Conservation (phyloP, 2,797 vertebrate genomes). For the Rousettus madagascariensis region DNA sequence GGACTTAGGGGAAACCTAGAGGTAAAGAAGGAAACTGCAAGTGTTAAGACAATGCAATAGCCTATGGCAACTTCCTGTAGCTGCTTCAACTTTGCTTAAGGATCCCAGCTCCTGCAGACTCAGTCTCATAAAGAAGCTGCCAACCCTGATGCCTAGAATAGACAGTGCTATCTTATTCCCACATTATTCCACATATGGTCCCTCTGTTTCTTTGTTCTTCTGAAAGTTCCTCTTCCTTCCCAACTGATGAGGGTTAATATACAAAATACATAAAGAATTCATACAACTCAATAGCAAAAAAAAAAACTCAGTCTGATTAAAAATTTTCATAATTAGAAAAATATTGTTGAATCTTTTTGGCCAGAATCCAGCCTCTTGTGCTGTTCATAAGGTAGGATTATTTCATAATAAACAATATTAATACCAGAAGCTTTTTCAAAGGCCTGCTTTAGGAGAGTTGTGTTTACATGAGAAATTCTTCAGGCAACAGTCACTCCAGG, state of each 20-base stretch:
- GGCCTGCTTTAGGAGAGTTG: constrained; percentile 25
- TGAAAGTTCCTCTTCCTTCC: constrained; percentile 20
- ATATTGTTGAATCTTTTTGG: neutral
- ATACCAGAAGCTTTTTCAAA: neutral
- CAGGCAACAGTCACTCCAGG: constrained; percentile 5
- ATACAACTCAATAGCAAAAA: no score
- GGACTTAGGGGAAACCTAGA: neutral
- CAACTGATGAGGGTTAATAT: neutral
- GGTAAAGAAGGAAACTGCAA: neutral
- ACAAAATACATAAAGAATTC: no score
- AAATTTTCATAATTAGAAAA: no score
- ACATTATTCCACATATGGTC: neutral
- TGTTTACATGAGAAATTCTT: constrained; percentile 56
- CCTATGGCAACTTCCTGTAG: neutral
- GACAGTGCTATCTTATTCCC: neutral
- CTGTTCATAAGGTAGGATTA: constrained; percentile 7
- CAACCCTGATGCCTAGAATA: neutral
- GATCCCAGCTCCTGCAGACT: neutral
- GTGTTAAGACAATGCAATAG: neutral
- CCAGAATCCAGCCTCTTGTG: constrained; percentile 7
- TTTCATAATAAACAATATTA: constrained; percentile 48
- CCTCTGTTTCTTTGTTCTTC: constrained; percentile 3
- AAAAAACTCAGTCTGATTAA: no score
- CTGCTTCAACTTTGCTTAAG: neutral
- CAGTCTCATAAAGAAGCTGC: neutral